phyloP scores from a whole-genome alignment of 2,113 vertebrate species.

The Brienomyrus brachyistius region DNA sequence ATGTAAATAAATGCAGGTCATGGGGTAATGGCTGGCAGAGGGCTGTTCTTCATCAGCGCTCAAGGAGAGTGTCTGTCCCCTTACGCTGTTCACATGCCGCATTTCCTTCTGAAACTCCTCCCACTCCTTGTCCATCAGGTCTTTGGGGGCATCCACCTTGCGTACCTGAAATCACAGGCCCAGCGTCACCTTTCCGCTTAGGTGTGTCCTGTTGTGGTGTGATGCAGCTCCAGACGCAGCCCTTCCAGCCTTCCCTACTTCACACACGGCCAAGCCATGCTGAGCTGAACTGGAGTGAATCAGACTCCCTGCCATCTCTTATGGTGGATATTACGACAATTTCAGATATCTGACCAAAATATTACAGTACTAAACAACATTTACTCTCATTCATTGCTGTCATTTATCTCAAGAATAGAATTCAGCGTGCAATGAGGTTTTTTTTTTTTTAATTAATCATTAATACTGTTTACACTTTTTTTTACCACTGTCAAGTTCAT shows the following conservation, averaged over 20 bases:
- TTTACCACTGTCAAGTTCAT: not conserved
- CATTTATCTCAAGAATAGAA: not conserved
- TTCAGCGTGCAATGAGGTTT: not conserved
- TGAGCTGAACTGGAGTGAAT: not conserved
- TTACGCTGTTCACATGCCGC: slow-evolving; percentile 82
- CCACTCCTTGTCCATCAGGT: slow-evolving; percentile 98
- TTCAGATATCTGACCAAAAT: not conserved
- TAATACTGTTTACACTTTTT: not conserved
- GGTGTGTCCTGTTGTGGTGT: not conserved
- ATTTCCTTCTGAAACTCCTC: slow-evolving; percentile 98
- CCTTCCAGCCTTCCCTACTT: not conserved
- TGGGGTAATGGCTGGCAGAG: not conserved
- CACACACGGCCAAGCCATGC: not conserved
- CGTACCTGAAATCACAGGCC: slow-evolving; percentile 62
- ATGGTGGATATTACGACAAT: not conserved
- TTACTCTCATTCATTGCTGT: not conserved
- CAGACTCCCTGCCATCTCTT: not conserved
- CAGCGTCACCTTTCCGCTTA: not conserved
- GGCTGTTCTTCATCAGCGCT: not conserved
- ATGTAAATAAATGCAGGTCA: not conserved
- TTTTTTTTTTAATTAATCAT: not conserved
- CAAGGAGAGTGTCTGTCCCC: slow-evolving; percentile 18
- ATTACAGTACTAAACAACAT: not conserved
- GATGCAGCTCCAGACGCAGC: not conserved
- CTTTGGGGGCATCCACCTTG: slow-evolving; percentile 91